phyloP scores from a whole-genome alignment of 2,797 vertebrate genomes.

The Hirundo rustica region DNA sequence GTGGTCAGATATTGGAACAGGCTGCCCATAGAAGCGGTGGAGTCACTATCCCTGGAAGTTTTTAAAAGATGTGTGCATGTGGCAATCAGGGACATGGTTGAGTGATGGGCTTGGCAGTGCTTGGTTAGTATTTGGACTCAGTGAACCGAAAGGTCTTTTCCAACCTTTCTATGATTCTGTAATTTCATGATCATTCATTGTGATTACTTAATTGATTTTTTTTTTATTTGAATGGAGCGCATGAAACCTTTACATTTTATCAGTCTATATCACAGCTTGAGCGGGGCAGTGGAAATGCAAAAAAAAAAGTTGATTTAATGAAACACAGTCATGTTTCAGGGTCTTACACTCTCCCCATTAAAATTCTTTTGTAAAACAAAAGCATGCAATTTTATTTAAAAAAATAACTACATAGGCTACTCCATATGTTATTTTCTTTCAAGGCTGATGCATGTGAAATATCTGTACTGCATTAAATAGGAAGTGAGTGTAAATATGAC shows the following conservation, averaged over 20 bases:
- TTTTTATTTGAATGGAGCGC: neutral
- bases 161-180: neutral
- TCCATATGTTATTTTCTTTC: conserved; percentile 25
- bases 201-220: neutral
- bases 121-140: neutral
- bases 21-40: neutral
- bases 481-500: conserved; percentile 23
- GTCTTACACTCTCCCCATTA: conserved; percentile 28
- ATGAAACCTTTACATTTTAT: neutral
- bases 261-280: neutral
- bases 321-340: conserved; percentile 28
- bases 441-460: neutral
- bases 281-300: neutral
- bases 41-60: too few species aligned
- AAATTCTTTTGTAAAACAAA: conserved; percentile 61
- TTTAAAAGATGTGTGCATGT: neutral
- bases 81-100: neutral
- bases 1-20: neutral
- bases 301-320: neutral
- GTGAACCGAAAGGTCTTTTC: neutral
- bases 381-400: conserved; percentile 15
- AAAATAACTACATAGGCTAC: neutral
- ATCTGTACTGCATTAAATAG: conserved; percentile 34
- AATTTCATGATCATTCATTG: neutral
- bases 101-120: neutral